phyloP scores from a whole-genome alignment of 1,140 invertebrate species.

The Drosophila ohnishii region DNA sequence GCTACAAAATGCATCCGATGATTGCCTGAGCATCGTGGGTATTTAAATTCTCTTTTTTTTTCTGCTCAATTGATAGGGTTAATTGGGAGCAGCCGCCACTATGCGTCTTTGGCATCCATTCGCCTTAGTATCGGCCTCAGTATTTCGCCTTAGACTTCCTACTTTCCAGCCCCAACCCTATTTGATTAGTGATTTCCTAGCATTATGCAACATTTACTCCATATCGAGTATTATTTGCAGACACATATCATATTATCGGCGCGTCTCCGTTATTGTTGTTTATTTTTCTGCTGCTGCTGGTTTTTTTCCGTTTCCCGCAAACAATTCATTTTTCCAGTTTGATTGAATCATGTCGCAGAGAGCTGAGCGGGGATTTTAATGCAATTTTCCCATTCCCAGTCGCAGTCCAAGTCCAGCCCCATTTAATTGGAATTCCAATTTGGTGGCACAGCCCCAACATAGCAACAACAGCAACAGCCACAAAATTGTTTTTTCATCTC shows the following conservation, averaged over 20 bases:
- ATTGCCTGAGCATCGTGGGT: conserved; percentile 17
- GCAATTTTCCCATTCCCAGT: conserved; percentile 23
- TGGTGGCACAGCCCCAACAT: not conserved
- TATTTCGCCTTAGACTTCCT: conserved; percentile 12
- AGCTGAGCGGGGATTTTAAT: conserved; percentile 31
- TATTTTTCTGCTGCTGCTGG: conserved; percentile 12
- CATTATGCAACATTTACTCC: conserved; percentile 39
- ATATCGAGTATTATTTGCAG: conserved; percentile 2
- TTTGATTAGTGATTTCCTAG: conserved; percentile 36
- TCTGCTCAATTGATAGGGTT: conserved; percentile 32
- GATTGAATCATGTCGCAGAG: conserved; percentile 49
- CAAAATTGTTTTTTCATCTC: conserved; percentile 41
- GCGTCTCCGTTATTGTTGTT: conserved; percentile 20
- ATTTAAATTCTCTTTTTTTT: not conserved
- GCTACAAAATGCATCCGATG: conserved; percentile 36
- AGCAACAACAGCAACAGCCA: conserved; percentile 2
- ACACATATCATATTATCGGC: conserved; percentile 26
- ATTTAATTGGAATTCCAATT: conserved; percentile 44
- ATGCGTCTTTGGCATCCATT: not conserved
- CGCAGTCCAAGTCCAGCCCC: conserved; percentile 7
- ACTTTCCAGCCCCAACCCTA: conserved; percentile 8
- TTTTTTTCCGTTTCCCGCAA: conserved; percentile 34
- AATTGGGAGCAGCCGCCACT: conserved; percentile 15
- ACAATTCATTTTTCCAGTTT: conserved; percentile 53
- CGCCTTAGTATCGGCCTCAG: not conserved